Evolutionary conservation across 2,888 invertebrate species (phyloP).

Genomic region (Melanophora roralis): DNA sequence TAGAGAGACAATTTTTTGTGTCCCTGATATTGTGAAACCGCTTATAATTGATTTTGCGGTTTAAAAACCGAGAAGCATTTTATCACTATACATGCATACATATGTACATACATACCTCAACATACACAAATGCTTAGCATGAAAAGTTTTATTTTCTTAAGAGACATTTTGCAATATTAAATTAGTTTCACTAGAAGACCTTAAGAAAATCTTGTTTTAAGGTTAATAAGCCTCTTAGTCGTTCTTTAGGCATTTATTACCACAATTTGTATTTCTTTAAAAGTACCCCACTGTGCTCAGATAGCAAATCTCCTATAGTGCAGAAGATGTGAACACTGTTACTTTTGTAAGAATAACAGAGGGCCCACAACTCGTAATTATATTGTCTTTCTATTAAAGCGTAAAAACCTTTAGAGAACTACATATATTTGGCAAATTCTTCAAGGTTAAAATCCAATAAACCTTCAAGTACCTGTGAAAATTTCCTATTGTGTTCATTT

Average conservation of each 20-base stretch:
- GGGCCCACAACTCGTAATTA: slow-evolving; percentile 33
- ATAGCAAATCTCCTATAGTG: not conserved
- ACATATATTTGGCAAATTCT: not conserved
- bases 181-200: slow-evolving; percentile 35
- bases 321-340: slow-evolving; percentile 9
- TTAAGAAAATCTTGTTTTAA: not conserved
- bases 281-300: not conserved
- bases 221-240: not conserved
- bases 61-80: slow-evolving; percentile 24
- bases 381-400: not conserved
- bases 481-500: not conserved
- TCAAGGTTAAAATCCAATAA: not conserved
- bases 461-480: not conserved
- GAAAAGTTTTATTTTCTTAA: slow-evolving; percentile 25
- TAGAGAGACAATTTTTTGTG: slow-evolving; percentile 17
- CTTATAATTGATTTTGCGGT: slow-evolving; percentile 61
- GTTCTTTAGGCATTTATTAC: not conserved
- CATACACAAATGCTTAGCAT: slow-evolving; percentile 12
- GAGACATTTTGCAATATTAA: not conserved
- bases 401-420: not conserved
- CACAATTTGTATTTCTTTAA: not conserved
- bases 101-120: not conserved
- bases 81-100: not conserved
- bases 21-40: slow-evolving; percentile 51
- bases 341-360: not conserved